Percentiles rank a stretch among this genome's conserved stretches.
Conservation (phyloP, 2,113 vertebrate genomes). For the Crocuta crocuta region DNA sequence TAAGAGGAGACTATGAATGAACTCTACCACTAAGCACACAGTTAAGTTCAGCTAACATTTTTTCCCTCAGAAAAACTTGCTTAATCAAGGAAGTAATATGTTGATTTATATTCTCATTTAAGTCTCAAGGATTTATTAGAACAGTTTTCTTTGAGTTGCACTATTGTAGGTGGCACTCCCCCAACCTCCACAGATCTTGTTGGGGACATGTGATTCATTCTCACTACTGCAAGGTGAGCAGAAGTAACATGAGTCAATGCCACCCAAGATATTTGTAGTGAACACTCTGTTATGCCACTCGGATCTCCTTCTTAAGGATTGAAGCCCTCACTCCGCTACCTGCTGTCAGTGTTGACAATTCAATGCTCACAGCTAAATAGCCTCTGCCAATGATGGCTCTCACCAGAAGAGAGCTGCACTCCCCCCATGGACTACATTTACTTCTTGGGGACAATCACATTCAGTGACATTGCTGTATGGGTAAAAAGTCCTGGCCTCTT, state of each 20-base stretch:
- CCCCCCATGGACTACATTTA: no score
- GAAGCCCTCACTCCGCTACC: background rate
- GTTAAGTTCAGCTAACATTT: background rate
- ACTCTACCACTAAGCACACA: background rate
- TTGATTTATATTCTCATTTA: background rate
- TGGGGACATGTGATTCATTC: background rate
- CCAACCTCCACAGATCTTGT: background rate
- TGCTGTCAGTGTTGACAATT: background rate
- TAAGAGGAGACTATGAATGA: background rate
- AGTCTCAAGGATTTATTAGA: background rate
- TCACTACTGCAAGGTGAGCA: background rate
- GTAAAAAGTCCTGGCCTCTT: background rate
- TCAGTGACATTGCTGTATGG: background rate
- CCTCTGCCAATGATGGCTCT: background rate
- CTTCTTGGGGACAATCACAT: background rate
- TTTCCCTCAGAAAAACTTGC: background rate
- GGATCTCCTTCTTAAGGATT: background rate
- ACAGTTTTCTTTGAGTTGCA: background rate
- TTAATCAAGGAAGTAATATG: background rate
- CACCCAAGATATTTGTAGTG: background rate
- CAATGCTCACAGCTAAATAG: background rate
- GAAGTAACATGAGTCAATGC: background rate
- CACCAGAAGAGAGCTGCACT: background rate
- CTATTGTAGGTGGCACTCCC: background rate
- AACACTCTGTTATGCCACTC: no score